Conservation (phyloP, 2,113 vertebrate genomes). For the Struthidea cinerea region DNA sequence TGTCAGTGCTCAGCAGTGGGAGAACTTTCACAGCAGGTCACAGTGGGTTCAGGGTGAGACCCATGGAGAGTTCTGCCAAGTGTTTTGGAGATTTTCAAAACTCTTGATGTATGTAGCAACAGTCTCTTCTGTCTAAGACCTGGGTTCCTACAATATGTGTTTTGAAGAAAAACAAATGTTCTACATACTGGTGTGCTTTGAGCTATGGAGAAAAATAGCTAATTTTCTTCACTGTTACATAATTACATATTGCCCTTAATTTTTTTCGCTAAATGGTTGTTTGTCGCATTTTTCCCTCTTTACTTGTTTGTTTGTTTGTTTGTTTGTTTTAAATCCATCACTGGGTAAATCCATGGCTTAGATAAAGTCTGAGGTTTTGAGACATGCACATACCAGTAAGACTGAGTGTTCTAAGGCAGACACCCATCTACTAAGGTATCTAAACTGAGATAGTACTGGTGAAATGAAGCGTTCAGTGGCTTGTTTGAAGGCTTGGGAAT, state of each 20-base stretch:
- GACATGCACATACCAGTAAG: neutral
- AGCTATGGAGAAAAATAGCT: neutral
- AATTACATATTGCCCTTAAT: neutral
- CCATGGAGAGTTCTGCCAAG: rapidly evolving
- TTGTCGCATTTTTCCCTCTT: neutral
- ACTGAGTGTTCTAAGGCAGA: neutral
- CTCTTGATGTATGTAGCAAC: neutral
- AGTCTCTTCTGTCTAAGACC: neutral
- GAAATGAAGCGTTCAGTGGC: neutral
- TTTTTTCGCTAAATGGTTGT: neutral
- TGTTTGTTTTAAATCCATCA: neutral
- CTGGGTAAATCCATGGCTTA: neutral
- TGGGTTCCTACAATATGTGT: neutral
- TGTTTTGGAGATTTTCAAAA: neutral
- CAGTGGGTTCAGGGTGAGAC: neutral
- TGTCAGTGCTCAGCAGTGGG: neutral
- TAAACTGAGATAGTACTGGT: neutral
- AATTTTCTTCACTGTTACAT: neutral
- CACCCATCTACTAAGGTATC: neutral
- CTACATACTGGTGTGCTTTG: neutral
- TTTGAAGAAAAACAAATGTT: neutral
- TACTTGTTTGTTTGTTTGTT: neutral
- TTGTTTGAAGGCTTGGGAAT: neutral
- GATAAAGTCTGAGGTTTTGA: neutral
- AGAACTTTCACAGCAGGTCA: neutral